Base-by-base conservation (phyloP, 2,888 invertebrate genomes). In the Cryptophagus acutangulus region DNA sequence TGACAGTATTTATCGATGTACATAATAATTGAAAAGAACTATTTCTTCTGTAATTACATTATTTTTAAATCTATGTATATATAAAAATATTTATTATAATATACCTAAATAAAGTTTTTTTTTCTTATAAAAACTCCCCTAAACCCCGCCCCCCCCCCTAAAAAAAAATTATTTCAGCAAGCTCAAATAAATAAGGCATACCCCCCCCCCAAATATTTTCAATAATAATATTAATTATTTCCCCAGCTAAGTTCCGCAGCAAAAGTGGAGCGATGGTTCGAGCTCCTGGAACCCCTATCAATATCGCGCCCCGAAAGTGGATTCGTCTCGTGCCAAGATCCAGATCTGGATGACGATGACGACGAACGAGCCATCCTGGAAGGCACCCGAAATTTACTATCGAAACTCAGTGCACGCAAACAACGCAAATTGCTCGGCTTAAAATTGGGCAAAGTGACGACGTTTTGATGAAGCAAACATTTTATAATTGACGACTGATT, bases 221-320 rank as follows among this genome's bases (percentile, higher is more conserved):
- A n/a, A n/a, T n/a, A n/a, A n/a, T n/a, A n/a, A n/a, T n/a, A n/a
- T n/a, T n/a, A n/a, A n/a, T n/a, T n/a, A n/a, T n/a, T n/a, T n/a
- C n/a, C 63, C 47, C 72, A 86, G 86, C 73, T 86, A 61, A 83
- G 82, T 54, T 81, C 86, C 39, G 76, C 79, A 48, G 84, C 84
- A 45, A 87, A 87, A 72, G 84, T 87, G 59, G 84, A 85, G 59
- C 77, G 86, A 35, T 87, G 87, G 87, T 87, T 87, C 65, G 83
- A 84, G 47, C 76, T 84, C 49, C 71, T 84, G 52, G 79, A 78
- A 13, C 73, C 78, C 8, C 68, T 75, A 12, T 77, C 82, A 10
- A 71, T 82, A 41, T 85, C 85, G 6, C 74, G 84, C 6, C 85
- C 84, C 1, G 86, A 86, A 66, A 85, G 85, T 62, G 86, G 86